These are phyloP conservation scores for Gephyroberyx darwinii DNA, from an alignment of 2,797 vertebrate species.

Conservation along the genomic window DNA sequence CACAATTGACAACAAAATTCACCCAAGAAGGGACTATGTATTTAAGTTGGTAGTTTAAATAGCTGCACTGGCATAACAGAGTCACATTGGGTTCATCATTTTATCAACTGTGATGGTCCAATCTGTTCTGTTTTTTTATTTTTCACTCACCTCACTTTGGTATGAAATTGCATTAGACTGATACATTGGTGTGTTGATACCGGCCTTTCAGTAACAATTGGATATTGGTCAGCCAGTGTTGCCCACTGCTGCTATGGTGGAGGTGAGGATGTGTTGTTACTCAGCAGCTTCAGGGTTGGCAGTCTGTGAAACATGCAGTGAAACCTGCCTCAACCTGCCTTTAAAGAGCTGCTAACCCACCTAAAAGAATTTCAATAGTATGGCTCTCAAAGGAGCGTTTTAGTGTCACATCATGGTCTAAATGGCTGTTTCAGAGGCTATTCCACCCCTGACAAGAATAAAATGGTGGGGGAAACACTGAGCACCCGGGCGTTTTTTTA, in stretches of 20 bases:
- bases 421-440: slow-evolving; percentile 6
- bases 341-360: neutral
- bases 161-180: neutral
- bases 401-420: neutral
- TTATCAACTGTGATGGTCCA: neutral
- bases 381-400: neutral
- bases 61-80: neutral
- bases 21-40: neutral
- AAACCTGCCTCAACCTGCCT: slow-evolving; percentile 2
- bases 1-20: neutral
- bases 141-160: neutral
- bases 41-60: neutral
- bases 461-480: neutral
- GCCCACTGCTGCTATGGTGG: neutral
- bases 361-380: slow-evolving; percentile 13
- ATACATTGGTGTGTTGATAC: too few species aligned
- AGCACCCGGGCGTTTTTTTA: neutral
- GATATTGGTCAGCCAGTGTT: too few species aligned
- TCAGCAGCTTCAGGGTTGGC: neutral
- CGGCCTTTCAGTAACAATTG: too few species aligned
- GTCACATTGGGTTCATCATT: neutral
- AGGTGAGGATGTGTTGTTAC: neutral
- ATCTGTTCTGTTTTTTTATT: slow-evolving; percentile 8
- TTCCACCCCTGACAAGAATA: neutral
- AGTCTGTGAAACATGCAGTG: neutral